These are phyloP conservation scores for Rhinopithecus roxellana DNA, from an alignment of 2,113 vertebrate genomes.

Conservation along the genomic window DNA sequence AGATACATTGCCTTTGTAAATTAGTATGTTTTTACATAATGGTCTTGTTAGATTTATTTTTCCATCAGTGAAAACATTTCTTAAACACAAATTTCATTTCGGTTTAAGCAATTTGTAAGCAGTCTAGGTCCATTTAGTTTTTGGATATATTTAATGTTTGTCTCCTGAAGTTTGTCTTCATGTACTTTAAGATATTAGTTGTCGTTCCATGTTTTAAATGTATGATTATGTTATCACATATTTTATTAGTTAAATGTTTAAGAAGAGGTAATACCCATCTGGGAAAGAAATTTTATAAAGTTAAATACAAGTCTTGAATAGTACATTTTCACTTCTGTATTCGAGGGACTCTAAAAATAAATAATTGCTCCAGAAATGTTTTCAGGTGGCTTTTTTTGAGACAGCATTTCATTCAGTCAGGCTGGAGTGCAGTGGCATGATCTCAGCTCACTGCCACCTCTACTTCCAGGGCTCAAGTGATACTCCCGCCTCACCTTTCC, in stretches of 20 bases:
- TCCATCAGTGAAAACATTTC: constrained; percentile 18
- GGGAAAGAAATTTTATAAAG: constrained; percentile 75
- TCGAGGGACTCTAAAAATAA: constrained; percentile 18
- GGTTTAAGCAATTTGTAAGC: constrained; percentile 48
- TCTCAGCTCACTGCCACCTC: too few relatives aligned
- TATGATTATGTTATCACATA: background rate
- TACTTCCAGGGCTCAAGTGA: too few relatives aligned
- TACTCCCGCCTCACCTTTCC: too few relatives aligned
- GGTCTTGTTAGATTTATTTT: constrained; percentile 50
- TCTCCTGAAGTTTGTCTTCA: constrained; percentile 38
- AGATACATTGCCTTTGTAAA: constrained; percentile 46
- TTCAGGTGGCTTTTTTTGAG: background rate
- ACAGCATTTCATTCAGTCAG: too few relatives aligned
- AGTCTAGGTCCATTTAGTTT: constrained; percentile 3
- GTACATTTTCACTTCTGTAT: constrained; percentile 48
- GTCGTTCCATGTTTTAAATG: constrained; percentile 23
- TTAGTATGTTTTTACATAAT: constrained; percentile 33
- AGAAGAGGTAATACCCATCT: constrained; percentile 51
- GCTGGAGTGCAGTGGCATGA: too few relatives aligned
- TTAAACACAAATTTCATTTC: constrained; percentile 66
- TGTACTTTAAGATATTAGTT: background rate
- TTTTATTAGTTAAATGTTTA: constrained; percentile 56
- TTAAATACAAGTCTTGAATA: constrained; percentile 55
- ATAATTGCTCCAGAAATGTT: background rate
- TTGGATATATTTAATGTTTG: background rate